Conservation (phyloP, 2,888 invertebrate species). For the Apotomis turbidana region DNA sequence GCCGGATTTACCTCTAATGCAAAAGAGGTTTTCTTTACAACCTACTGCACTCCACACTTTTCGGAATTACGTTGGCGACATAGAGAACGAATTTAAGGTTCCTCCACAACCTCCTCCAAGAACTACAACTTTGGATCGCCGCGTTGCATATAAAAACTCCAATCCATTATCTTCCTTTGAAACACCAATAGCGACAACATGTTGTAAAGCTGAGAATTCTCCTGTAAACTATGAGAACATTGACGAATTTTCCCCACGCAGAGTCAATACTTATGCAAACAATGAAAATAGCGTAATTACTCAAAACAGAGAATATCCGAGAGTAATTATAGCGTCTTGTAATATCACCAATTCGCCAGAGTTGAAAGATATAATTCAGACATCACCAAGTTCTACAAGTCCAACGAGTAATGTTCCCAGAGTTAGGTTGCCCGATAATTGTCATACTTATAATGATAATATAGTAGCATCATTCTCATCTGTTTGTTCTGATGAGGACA, state of each 20-base stretch:
- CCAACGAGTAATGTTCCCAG: conserved; percentile 74
- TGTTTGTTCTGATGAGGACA: conserved; percentile 70
- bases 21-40: conserved; percentile 87
- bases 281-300: conserved; percentile 47
- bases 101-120: conserved; percentile 91
- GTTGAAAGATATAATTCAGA: conserved; percentile 85
- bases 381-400: conserved; percentile 74
- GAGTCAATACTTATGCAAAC: conserved; percentile 51
- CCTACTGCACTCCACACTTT: conserved; percentile 77
- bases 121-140: conserved; percentile 87
- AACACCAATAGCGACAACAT: conserved; percentile 57
- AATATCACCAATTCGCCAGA: conserved; percentile 75
- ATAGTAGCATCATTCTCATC: conserved; percentile 72
- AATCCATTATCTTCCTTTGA: conserved; percentile 74
- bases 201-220: conserved; percentile 51
- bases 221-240: conserved; percentile 73
- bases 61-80: conserved; percentile 58
- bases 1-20: conserved; percentile 87
- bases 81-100: conserved; percentile 70
- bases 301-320: conserved; percentile 69
- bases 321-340: conserved; percentile 81
- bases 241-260: conserved; percentile 59
- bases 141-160: conserved; percentile 73
- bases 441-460: conserved; percentile 65
- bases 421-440: conserved; percentile 78